Conservation (phyloP, 2,888 invertebrate species). For the Limnephilus lunatus region DNA sequence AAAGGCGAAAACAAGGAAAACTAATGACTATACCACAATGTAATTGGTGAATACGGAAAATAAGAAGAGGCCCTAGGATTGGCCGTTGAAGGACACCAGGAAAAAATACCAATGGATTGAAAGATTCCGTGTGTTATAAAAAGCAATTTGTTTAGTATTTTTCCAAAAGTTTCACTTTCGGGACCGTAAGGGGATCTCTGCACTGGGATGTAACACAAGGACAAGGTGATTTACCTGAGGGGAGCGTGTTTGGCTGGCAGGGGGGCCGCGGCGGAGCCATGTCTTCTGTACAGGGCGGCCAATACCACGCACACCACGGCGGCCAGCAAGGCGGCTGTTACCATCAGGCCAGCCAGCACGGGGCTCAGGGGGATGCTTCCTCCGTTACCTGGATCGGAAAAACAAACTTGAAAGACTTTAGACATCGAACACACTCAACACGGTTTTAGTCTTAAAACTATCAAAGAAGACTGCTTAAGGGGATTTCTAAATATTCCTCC, state of each 20-base stretch:
- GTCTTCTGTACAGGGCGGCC: conserved; percentile 84
- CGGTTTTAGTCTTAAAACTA: too few relatives aligned
- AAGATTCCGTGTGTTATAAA: not conserved
- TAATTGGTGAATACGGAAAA: not conserved
- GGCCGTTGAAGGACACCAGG: not conserved
- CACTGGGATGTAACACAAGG: not conserved
- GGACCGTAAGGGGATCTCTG: not conserved
- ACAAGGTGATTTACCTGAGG: conserved; percentile 70
- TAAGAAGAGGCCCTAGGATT: not conserved
- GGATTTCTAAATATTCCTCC: too few relatives aligned
- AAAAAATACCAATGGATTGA: not conserved
- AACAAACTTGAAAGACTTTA: not conserved
- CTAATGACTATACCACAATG: not conserved
- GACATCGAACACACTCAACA: not conserved
- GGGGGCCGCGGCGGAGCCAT: conserved; percentile 76
- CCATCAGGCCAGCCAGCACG: conserved; percentile 85
- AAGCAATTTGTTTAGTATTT: not conserved
- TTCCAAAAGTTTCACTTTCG: not conserved
- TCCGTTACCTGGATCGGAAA: conserved; percentile 77
- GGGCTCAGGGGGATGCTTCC: conserved; percentile 84
- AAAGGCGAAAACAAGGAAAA: not conserved
- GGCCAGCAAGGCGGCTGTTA: conserved; percentile 86
- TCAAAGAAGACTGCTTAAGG: too few relatives aligned
- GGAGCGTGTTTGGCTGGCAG: conserved; percentile 76
- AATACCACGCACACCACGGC: conserved; percentile 87